phyloP scores from a whole-genome alignment of 2,113 vertebrate species.

The Pituophis catenifer region DNA sequence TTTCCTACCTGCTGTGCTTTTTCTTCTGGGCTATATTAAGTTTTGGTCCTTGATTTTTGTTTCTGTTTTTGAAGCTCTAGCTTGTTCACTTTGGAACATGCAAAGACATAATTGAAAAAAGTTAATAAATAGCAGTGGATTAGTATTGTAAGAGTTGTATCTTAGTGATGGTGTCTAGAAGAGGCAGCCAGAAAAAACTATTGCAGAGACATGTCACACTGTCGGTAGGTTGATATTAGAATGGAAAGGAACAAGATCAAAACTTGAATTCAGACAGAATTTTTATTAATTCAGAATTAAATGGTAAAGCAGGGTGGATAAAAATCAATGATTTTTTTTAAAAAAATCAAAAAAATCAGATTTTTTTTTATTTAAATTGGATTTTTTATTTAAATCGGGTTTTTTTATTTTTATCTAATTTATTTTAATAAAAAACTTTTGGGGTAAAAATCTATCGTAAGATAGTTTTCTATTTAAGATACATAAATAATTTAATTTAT shows the following conservation, averaged over 20 bases:
- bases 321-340: no score
- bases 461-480: no score
- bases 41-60: not conserved
- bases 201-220: not conserved
- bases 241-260: not conserved
- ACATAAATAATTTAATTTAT: no score
- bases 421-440: no score
- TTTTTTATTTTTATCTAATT: no score
- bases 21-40: not conserved
- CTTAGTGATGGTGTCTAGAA: not conserved
- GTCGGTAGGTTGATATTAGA: not conserved
- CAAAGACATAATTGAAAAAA: not conserved
- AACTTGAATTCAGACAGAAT: not conserved
- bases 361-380: no score
- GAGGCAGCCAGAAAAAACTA: not conserved
- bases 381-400: no score
- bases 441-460: no score
- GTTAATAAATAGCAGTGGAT: not conserved
- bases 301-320: no score
- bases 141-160: not conserved
- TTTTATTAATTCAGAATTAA: not conserved
- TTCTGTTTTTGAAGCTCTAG: not conserved
- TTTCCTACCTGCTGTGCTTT: slow-evolving; percentile 3
- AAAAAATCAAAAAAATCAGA: no score
- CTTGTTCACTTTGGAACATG: not conserved